phyloP scores from a whole-genome alignment of 2,888 invertebrate genomes.

The Pyrocoelia pectoralis region DNA sequence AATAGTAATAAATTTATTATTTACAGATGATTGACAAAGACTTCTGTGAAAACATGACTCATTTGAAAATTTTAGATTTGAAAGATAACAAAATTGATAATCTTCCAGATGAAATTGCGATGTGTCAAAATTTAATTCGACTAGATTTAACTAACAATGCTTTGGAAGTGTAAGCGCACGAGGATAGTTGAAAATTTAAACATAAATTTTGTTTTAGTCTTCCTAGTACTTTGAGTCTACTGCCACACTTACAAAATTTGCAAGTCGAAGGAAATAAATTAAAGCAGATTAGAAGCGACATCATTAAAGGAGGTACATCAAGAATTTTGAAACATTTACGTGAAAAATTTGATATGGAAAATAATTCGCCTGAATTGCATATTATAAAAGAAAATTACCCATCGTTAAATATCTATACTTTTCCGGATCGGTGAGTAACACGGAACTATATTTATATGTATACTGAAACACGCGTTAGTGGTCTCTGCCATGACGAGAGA shows the following conservation, averaged over 20 bases:
- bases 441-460: too few species aligned
- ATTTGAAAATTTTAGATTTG: slow-evolving; percentile 78
- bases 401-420: slow-evolving; percentile 18
- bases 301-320: slow-evolving; percentile 84
- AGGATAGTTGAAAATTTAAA: neutral
- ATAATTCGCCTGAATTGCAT: neutral
- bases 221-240: slow-evolving; percentile 71
- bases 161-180: slow-evolving; percentile 59
- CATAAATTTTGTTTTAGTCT: slow-evolving; percentile 60
- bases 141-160: slow-evolving; percentile 86
- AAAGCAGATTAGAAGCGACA: slow-evolving; percentile 81
- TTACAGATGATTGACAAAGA: slow-evolving; percentile 74
- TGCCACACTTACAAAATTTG: slow-evolving; percentile 83
- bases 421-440: slow-evolving; percentile 53
- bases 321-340: slow-evolving; percentile 80
- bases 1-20: slow-evolving; percentile 10
- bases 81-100: slow-evolving; percentile 81
- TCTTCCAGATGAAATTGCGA: slow-evolving; percentile 81
- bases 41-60: slow-evolving; percentile 75
- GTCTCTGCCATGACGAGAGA: too few species aligned
- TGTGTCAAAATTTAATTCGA: slow-evolving; percentile 78
- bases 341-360: slow-evolving; percentile 62
- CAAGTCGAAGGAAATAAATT: slow-evolving; percentile 88
- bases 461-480: too few species aligned
- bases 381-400: neutral